Evolutionary conservation across 2,113 vertebrate genomes (phyloP).

Genomic region (Lanius ludovicianus): DNA sequence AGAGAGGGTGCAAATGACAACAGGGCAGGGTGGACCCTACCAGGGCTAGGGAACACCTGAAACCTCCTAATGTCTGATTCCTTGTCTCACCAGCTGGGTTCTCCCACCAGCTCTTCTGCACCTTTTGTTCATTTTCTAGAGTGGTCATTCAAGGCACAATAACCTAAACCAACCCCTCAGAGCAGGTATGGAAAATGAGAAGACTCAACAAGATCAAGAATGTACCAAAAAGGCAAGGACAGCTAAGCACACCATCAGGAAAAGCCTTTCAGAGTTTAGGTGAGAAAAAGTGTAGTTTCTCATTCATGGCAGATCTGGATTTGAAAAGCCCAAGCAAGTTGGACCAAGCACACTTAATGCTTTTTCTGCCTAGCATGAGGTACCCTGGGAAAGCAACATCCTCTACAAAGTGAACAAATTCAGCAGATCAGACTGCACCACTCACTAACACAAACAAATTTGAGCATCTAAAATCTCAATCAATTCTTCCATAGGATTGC

Average conservation of each 20-base stretch:
- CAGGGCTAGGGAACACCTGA: not conserved
- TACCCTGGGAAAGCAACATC: not conserved
- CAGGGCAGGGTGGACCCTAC: not conserved
- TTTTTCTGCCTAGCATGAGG: not conserved
- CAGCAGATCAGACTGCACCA: not conserved
- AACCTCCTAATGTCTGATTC: not conserved
- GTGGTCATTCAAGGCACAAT: not conserved
- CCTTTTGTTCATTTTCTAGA: not conserved
- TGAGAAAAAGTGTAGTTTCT: not conserved
- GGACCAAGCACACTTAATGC: not conserved
- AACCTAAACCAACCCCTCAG: not conserved
- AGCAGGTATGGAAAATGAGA: not conserved
- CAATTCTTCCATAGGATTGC: not conserved
- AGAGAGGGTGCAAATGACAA: not conserved
- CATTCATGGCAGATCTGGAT: not conserved
- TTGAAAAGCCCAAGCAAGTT: not conserved
- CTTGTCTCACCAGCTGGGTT: not conserved
- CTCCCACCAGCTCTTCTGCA: not conserved
- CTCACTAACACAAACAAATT: not conserved
- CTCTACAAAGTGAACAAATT: not conserved
- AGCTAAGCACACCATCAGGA: not conserved
- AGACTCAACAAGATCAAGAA: not conserved
- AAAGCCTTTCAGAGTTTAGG: not conserved
- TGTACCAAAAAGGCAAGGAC: not conserved
- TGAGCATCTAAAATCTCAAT: not conserved